These are phyloP conservation scores for Caenorhabditis auriculariae DNA, from an alignment of 2,888 invertebrate genomes.

Conservation along the genomic window DNA sequence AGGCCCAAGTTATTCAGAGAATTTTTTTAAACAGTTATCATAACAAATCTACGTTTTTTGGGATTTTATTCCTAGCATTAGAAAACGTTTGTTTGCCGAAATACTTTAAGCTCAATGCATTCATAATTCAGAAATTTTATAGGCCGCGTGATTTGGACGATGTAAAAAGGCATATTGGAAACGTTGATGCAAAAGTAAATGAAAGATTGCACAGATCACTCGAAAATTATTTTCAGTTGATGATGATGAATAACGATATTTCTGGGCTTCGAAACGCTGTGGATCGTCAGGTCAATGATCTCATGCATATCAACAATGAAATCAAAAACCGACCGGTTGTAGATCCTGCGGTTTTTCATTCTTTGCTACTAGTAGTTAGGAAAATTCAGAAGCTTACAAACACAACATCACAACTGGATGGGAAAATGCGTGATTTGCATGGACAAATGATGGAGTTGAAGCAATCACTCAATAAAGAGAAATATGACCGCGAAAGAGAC, in stretches of 20 bases:
- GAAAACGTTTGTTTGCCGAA: not conserved
- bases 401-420: conserved; percentile 50
- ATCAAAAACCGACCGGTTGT: conserved; percentile 48
- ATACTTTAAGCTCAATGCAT: not conserved
- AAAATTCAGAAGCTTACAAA: conserved; percentile 48
- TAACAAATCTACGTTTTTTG: conserved; percentile 1
- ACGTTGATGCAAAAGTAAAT: conserved; percentile 42
- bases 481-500: conserved; percentile 50
- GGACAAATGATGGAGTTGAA: conserved; percentile 52
- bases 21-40: conserved; percentile 2
- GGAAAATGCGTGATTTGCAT: conserved; percentile 55
- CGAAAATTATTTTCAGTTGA: conserved; percentile 16
- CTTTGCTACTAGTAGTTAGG: not conserved
- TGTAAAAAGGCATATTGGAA: conserved; percentile 40
- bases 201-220: not conserved
- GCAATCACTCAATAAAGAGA: conserved; percentile 47
- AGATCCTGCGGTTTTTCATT: conserved; percentile 56
- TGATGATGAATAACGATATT: conserved; percentile 38
- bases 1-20: conserved; percentile 2
- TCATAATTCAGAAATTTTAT: too few species aligned
- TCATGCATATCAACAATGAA: conserved; percentile 39
- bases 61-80: not conserved
- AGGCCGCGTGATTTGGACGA: conserved; percentile 49
- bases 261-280: conserved; percentile 27
- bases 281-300: conserved; percentile 35